phyloP scores from a whole-genome alignment of 2,113 vertebrate genomes.

The Albula goreensis region DNA sequence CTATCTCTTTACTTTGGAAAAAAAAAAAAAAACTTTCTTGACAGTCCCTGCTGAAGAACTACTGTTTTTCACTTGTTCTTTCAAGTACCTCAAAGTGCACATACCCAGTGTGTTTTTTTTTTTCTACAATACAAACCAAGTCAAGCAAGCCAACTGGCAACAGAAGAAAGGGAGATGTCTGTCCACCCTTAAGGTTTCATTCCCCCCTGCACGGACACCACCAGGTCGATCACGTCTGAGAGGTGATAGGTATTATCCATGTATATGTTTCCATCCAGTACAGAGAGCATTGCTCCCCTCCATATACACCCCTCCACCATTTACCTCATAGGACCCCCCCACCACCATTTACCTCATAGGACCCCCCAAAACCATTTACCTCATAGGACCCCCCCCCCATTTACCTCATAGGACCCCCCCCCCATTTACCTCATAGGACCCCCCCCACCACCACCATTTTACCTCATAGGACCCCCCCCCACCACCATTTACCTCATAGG shows the following conservation, averaged over 20 bases:
- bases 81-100: neutral
- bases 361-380: neutral
- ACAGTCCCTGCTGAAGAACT: neutral
- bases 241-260: too few relatives aligned
- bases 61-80: neutral
- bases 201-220: neutral
- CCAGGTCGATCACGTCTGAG: neutral
- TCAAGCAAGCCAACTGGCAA: neutral
- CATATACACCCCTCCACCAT: neutral
- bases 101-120: neutral
- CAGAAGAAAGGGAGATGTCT: neutral
- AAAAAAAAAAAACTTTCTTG: neutral
- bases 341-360: too few relatives aligned
- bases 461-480: too few relatives aligned
- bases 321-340: neutral
- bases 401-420: too few relatives aligned
- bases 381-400: neutral
- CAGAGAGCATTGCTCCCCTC: neutral
- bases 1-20: neutral
- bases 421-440: too few relatives aligned
- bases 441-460: too few relatives aligned
- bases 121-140: neutral
- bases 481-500: too few relatives aligned
- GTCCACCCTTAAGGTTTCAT: neutral
- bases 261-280: too few relatives aligned